These are phyloP conservation scores for Sminthurides aquaticus DNA, from an alignment of 2,888 invertebrate species.

Conservation along the genomic window DNA sequence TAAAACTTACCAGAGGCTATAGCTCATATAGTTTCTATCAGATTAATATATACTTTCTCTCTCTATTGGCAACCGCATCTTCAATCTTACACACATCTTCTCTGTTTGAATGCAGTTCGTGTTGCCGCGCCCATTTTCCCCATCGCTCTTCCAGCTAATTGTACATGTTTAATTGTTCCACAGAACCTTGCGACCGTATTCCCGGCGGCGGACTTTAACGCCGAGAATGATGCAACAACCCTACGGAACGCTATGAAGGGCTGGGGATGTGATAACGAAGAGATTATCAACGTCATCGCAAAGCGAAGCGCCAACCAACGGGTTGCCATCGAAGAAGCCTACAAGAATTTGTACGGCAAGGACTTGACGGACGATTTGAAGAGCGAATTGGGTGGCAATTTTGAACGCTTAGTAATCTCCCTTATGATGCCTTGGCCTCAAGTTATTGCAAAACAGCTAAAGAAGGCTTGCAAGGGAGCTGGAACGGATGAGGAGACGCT, in stretches of 20 bases:
- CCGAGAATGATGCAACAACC: slow-evolving; percentile 39
- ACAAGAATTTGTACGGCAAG: slow-evolving; percentile 41
- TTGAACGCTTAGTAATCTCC: slow-evolving; percentile 49
- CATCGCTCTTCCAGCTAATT: not conserved
- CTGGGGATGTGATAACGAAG: slow-evolving; percentile 41
- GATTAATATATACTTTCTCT: no score
- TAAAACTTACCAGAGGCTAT: no score
- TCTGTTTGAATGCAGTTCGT: no score
- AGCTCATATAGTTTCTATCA: not conserved
- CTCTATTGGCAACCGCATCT: not conserved
- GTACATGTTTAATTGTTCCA: not conserved
- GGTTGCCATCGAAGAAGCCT: slow-evolving; percentile 33
- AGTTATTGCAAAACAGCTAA: slow-evolving; percentile 49
- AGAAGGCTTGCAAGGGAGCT: slow-evolving; percentile 48
- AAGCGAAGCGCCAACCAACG: slow-evolving; percentile 39
- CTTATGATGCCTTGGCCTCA: slow-evolving; percentile 48
- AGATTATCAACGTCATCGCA: slow-evolving; percentile 34
- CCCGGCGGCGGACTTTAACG: slow-evolving; percentile 29
- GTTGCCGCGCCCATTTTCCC: no score
- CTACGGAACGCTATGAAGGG: slow-evolving; percentile 41
- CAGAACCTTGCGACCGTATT: slow-evolving; percentile 40
- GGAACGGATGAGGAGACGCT: slow-evolving; percentile 48
- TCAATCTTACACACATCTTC: not conserved
- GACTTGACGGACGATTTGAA: slow-evolving; percentile 47
- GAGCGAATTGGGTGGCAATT: slow-evolving; percentile 49